Evolutionary conservation across 2,888 invertebrate species (phyloP).

Genomic region (Cephus runcator): DNA sequence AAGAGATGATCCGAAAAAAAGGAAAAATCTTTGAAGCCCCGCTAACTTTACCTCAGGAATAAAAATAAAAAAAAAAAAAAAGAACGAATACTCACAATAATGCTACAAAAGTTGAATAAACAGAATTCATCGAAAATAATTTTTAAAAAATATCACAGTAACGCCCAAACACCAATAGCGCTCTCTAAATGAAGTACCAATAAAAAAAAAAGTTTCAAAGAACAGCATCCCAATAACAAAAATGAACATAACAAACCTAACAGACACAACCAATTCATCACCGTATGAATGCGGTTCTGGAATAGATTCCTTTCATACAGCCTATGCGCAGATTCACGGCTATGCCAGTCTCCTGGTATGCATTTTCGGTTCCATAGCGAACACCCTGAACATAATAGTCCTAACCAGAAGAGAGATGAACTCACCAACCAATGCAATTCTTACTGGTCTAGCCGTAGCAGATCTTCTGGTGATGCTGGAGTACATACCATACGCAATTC

Average conservation of each 20-base stretch:
- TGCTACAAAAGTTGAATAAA: not conserved
- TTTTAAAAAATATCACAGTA: not conserved
- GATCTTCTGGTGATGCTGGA: slow-evolving; percentile 95
- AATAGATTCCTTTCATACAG: slow-evolving; percentile 71
- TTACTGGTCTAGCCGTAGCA: slow-evolving; percentile 90
- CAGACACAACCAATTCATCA: not conserved
- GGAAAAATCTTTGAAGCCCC: not conserved
- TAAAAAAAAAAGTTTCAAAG: not conserved
- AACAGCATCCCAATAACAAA: not conserved
- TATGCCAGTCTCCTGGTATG: slow-evolving; percentile 88
- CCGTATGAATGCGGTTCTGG: slow-evolving; percentile 69
- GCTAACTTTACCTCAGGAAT: not conserved
- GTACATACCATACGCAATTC: slow-evolving; percentile 90
- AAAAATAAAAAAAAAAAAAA: not conserved
- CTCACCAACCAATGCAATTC: slow-evolving; percentile 90
- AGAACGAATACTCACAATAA: not conserved
- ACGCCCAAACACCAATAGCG: not conserved
- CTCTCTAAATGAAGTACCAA: not conserved
- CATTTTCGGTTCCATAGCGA: slow-evolving; percentile 89
- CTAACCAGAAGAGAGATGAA: slow-evolving; percentile 90
- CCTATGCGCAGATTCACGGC: slow-evolving; percentile 83
- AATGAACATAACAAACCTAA: not conserved
- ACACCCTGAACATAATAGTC: slow-evolving; percentile 91
- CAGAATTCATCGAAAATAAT: not conserved
- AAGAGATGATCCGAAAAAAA: not conserved